These are phyloP conservation scores for Carassius auratus DNA, from an alignment of 2,113 vertebrate species.

Conservation along the genomic window DNA sequence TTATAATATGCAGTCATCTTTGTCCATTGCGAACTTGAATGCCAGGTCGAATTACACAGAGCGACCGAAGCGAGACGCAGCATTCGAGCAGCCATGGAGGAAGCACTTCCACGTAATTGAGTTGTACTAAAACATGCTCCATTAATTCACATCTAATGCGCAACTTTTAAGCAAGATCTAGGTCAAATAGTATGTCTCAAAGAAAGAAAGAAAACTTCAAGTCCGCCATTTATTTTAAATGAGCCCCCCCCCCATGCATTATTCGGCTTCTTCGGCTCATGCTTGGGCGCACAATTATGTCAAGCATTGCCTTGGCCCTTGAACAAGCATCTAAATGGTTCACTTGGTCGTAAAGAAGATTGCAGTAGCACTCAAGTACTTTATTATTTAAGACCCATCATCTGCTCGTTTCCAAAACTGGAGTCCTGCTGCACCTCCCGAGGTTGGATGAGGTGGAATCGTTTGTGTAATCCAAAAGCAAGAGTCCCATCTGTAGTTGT, in stretches of 20 bases:
- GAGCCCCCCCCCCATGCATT: conserved; percentile 11
- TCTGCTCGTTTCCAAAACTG: conserved; percentile 7
- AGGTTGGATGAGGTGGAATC: not conserved
- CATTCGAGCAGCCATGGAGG: conserved; percentile 17
- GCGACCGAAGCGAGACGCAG: not conserved
- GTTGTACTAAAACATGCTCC: conserved; percentile 51
- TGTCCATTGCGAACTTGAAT: not conserved
- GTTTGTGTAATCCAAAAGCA: not conserved
- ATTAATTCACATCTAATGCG: conserved; percentile 59
- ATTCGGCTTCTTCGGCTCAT: conserved; percentile 30
- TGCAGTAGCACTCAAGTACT: not conserved
- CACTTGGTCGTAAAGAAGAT: conserved; percentile 18
- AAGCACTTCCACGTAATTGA: conserved; percentile 53
- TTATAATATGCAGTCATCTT: not conserved
- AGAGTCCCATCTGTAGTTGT: not conserved
- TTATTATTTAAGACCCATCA: conserved; percentile 44
- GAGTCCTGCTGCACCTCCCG: not conserved
- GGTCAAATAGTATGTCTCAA: conserved; percentile 45
- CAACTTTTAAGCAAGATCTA: conserved; percentile 47
- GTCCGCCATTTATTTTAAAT: conserved; percentile 1
- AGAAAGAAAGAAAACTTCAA: conserved; percentile 4
- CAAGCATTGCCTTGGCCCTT: conserved; percentile 10
- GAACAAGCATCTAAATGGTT: conserved; percentile 22
- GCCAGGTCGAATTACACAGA: conserved; percentile 28
- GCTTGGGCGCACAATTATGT: conserved; percentile 50